phyloP scores from a whole-genome alignment of 2,113 vertebrate genomes.

The Gorilla gorilla region DNA sequence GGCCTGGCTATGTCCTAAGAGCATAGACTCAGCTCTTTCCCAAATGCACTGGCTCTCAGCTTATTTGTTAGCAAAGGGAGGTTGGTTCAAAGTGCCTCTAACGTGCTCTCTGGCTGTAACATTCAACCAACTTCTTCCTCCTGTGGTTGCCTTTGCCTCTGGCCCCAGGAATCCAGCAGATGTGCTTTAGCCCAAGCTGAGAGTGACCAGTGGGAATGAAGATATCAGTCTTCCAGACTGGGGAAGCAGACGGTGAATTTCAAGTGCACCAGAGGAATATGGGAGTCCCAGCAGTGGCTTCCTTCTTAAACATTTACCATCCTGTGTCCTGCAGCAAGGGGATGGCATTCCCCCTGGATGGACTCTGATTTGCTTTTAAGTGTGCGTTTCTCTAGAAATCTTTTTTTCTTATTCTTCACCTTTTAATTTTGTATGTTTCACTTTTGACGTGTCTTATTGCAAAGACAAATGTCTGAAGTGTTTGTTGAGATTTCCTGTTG shows the following conservation, averaged over 20 bases:
- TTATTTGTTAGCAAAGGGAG: neutral
- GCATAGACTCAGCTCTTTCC: neutral
- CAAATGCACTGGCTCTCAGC: neutral
- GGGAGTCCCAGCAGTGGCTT: neutral
- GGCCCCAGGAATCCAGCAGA: neutral
- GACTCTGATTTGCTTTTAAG: slow-evolving; percentile 52
- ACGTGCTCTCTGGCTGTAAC: neutral
- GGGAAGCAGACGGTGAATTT: neutral
- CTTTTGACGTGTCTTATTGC: neutral
- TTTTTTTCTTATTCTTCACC: neutral
- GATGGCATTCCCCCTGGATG: neutral
- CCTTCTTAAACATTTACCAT: neutral
- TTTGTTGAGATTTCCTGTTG: neutral
- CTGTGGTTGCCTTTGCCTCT: neutral
- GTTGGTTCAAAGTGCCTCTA: neutral
- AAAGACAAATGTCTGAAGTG: neutral
- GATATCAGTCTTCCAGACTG: accelerated
- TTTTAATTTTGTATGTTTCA: neutral
- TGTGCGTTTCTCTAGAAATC: neutral
- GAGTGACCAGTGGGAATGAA: neutral
- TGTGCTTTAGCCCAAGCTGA: neutral
- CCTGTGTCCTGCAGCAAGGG: neutral
- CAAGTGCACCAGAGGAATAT: neutral
- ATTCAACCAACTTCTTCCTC: neutral
- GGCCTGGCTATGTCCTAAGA: neutral